Base-by-base conservation (phyloP, 2,797 vertebrate species). In the Calcarius lapponicus region DNA sequence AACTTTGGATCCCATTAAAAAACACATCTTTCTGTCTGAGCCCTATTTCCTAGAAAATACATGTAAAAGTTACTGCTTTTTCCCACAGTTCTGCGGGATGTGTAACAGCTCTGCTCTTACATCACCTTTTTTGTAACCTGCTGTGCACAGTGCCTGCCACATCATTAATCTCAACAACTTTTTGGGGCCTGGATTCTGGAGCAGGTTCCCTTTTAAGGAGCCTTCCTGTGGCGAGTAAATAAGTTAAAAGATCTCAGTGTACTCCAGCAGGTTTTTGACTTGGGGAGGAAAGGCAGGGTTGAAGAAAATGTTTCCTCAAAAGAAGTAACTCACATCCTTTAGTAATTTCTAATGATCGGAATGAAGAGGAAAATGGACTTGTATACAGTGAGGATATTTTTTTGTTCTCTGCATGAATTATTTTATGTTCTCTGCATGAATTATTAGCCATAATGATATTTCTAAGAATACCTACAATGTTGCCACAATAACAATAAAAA, bases 141-240 rank as follows among this genome's bases (percentile, higher is more conserved):
- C 7, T 74, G 51, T 71, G 45, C 76, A 74, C 36, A 75, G 34
- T 54, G 57, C 21, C 28, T 92, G 50, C 43, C 24, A 62, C 3
- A 5, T 80, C 56, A 36, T 94, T 96, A 94, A 95, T 91, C 71
- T 92, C 66, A 86, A 81, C 73, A 85, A 38, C 14, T 40, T 28
- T 94, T 62, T 89, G 48, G 42, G 61, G 86, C 66, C 32, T 79
- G 34, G 42, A 78, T 67, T 94, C 58, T 84, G 74, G 38, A 89
- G 81, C 40, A 94, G 40, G 9, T 67, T n/a, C 14, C 40, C 26
- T 50, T 32, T n/a, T 69, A 91, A 94, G 92, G 57, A 78, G 65
- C 19, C 34, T 89, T 69, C 71, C 62, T 4, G 13, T 58, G 61
- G n/a, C 50, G 48, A 90, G 14, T 74, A 71, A 88, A 9, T 48